Conservation (phyloP, 2,888 invertebrate genomes). For the Fragum fragum region DNA sequence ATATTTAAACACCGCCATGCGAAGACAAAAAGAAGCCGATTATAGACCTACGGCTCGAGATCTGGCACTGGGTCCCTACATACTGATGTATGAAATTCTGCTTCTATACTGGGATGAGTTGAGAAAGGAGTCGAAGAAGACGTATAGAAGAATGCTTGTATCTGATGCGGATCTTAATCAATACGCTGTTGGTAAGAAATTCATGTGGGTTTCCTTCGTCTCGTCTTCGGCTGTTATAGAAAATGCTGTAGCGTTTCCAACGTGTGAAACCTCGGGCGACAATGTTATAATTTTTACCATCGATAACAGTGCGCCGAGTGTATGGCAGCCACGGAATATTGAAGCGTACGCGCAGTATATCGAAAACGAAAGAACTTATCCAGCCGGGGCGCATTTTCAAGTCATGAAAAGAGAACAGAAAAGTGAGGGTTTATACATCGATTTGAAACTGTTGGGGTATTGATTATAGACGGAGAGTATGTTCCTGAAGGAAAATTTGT, state of each 20-base stretch:
- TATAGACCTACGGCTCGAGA: slow-evolving; percentile 65
- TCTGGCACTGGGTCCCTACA: slow-evolving; percentile 66
- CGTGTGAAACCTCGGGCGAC: slow-evolving; percentile 43
- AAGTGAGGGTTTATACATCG: neutral
- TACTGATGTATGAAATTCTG: slow-evolving; percentile 62
- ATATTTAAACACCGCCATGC: slow-evolving; percentile 60
- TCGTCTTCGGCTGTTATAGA: slow-evolving; percentile 53
- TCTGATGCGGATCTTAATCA: slow-evolving; percentile 35
- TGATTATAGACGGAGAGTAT: neutral
- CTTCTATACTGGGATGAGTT: slow-evolving; percentile 60
- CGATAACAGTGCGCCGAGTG: slow-evolving; percentile 46
- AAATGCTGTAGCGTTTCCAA: slow-evolving; percentile 62
- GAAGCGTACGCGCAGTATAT: slow-evolving; percentile 54
- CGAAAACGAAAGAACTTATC: slow-evolving; percentile 67
- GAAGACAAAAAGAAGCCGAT: slow-evolving; percentile 48
- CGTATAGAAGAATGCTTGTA: slow-evolving; percentile 62
- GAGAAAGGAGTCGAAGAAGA: slow-evolving; percentile 40
- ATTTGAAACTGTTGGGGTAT: neutral
- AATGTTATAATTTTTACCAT: slow-evolving; percentile 51
- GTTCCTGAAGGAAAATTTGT: no score
- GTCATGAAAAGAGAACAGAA: slow-evolving; percentile 26
- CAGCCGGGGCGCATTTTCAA: slow-evolving; percentile 60
- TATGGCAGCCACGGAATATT: slow-evolving; percentile 65
- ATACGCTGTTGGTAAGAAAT: slow-evolving; percentile 55
- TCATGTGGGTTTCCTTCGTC: slow-evolving; percentile 65